These are phyloP conservation scores for Platysteira castanea DNA, from an alignment of 2,113 vertebrate species.

Conservation along the genomic window DNA sequence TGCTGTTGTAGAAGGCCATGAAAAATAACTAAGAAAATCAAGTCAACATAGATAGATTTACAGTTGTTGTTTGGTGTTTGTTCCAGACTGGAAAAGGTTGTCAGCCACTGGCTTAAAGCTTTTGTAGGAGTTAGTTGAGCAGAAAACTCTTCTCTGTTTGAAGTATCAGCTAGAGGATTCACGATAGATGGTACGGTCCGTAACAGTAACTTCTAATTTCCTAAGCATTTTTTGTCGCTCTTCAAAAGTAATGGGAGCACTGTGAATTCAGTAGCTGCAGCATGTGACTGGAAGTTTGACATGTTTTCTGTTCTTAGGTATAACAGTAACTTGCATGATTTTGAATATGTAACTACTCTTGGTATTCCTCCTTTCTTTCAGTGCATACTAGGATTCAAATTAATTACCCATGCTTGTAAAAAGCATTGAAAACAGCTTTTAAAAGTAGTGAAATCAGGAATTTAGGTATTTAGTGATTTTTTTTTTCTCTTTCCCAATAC, in stretches of 20 bases:
- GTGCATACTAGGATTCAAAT: neutral
- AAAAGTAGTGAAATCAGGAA: neutral
- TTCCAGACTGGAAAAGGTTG: neutral
- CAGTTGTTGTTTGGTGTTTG: neutral
- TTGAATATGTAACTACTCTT: neutral
- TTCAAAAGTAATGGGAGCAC: neutral
- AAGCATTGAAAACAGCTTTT: neutral
- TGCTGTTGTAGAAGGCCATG: neutral
- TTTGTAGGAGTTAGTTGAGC: neutral
- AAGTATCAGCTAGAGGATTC: neutral
- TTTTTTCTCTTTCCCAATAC: neutral
- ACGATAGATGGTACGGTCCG: neutral
- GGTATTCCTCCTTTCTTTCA: neutral
- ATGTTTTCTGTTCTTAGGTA: neutral
- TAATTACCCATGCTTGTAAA: neutral
- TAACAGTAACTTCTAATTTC: neutral
- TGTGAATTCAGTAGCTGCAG: neutral
- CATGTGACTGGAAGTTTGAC: neutral
- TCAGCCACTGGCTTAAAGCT: neutral
- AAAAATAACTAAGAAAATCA: neutral
- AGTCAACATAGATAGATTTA: neutral
- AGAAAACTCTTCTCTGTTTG: neutral
- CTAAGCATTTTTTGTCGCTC: neutral
- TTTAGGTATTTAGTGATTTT: neutral
- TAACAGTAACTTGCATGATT: neutral